A percentile compares a stretch with the other conserved stretches of the same genome.
phyloP scores from a whole-genome alignment of 2,113 vertebrate genomes.

The Fulmarus glacialis region DNA sequence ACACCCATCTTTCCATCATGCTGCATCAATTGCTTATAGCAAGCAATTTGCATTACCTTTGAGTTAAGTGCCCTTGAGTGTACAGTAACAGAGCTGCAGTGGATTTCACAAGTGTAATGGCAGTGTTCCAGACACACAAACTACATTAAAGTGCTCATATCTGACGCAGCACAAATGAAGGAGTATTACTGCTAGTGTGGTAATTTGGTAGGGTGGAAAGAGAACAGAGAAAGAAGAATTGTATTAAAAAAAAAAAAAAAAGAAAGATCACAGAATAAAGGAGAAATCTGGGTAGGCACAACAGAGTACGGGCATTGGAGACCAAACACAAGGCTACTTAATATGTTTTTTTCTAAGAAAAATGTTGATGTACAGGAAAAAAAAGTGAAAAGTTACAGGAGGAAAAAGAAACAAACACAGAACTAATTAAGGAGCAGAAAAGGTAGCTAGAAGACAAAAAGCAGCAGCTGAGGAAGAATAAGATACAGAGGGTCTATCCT shows the following conservation, averaged over 20 bases:
- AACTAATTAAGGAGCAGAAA: not conserved
- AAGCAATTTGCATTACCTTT: constrained; percentile 59
- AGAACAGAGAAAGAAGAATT: not conserved
- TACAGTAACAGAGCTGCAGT: constrained; percentile 39
- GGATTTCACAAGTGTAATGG: not conserved
- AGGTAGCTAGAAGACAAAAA: not conserved
- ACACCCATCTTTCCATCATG: constrained; percentile 55
- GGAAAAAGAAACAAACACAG: not conserved
- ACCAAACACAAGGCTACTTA: not conserved
- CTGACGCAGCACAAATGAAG: not conserved
- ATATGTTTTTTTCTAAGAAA: not conserved
- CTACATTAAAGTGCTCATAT: not conserved
- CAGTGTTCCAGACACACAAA: constrained; percentile 16
- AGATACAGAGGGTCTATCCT: not conserved
- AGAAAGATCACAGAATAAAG: not conserved
- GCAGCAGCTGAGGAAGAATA: not conserved
- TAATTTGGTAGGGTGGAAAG: not conserved
- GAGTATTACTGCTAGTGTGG: not conserved
- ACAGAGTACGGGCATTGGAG: not conserved
- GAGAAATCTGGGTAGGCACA: not conserved
- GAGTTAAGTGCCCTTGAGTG: constrained; percentile 45
- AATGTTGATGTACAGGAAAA: not conserved
- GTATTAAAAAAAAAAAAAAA: not conserved
- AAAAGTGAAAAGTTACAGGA: not conserved
- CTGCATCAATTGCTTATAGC: constrained; percentile 52